Evolutionary conservation across 2,113 vertebrate species (phyloP).

Genomic region (Passer montanus): DNA sequence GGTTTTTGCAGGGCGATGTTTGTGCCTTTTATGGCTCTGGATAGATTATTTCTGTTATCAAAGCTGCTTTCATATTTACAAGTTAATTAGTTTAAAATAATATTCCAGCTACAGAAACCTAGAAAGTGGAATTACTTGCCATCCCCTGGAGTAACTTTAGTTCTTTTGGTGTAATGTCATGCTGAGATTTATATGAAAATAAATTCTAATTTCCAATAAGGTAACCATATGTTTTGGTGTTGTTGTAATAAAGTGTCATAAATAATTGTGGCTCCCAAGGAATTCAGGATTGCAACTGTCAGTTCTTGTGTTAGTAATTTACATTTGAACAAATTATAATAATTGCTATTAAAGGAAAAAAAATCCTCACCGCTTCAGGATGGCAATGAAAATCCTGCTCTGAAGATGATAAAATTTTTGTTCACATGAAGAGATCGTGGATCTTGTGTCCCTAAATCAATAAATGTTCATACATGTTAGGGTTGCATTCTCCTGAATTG

Average conservation of each 20-base stretch:
- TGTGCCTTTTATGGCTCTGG: not conserved
- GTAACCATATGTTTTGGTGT: conserved; percentile 69
- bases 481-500: not conserved
- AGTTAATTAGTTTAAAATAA: conserved; percentile 58
- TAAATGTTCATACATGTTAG: not conserved
- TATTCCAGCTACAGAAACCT: conserved; percentile 15
- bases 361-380: not conserved
- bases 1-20: not conserved
- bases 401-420: not conserved
- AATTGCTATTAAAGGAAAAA: not conserved
- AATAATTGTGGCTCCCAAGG: conserved; percentile 67
- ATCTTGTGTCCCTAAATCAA: not conserved
- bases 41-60: conserved; percentile 25
- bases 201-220: conserved; percentile 74
- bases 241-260: conserved; percentile 62
- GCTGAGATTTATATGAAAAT: conserved; percentile 73
- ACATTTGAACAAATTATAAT: conserved; percentile 12
- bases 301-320: conserved; percentile 35
- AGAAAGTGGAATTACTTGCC: conserved; percentile 58
- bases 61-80: conserved; percentile 47
- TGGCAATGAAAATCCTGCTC: not conserved
- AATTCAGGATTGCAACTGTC: conserved; percentile 53
- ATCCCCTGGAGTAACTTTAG: conserved; percentile 59
- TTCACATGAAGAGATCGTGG: not conserved
- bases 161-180: conserved; percentile 55